phyloP scores from a whole-genome alignment of 2,113 vertebrate genomes.

The Vimba vimba region DNA sequence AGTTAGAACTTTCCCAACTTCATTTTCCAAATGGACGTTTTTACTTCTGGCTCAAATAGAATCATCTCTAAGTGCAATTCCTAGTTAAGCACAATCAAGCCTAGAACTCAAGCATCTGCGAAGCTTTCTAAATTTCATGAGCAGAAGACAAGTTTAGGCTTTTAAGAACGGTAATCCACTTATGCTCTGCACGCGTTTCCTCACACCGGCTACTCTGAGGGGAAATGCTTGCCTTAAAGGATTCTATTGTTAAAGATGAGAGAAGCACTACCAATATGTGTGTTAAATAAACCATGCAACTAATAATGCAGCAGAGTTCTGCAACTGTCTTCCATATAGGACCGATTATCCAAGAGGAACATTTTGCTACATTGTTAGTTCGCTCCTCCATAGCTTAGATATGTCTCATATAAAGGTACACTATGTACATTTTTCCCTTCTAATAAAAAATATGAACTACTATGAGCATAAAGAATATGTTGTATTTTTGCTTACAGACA shows the following conservation, averaged over 20 bases:
- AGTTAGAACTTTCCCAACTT: conserved; percentile 13
- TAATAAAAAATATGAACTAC: not conserved
- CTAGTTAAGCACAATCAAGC: conserved; percentile 56
- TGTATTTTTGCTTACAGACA: not conserved
- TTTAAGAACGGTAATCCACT: conserved; percentile 53
- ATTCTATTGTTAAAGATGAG: conserved; percentile 40
- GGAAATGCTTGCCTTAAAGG: conserved; percentile 33
- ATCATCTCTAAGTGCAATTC: conserved; percentile 54
- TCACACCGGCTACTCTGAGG: not conserved
- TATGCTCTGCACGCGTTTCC: conserved; percentile 15
- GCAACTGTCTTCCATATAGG: conserved; percentile 44
- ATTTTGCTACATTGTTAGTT: not conserved
- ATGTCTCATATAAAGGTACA: too few species aligned
- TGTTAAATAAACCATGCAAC: conserved; percentile 56
- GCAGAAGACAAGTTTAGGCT: conserved; percentile 58
- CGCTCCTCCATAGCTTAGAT: not conserved
- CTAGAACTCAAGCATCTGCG: conserved; percentile 50
- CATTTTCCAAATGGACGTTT: conserved; percentile 10
- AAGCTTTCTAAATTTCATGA: conserved; percentile 61
- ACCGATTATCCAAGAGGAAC: conserved; percentile 5
- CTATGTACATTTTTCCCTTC: too few species aligned
- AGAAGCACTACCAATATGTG: conserved; percentile 40
- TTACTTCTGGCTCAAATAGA: conserved; percentile 22
- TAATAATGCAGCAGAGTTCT: conserved; percentile 44
- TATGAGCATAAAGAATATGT: not conserved